phyloP scores from a whole-genome alignment of 2,113 vertebrate genomes.

The Mohoua ochrocephala region DNA sequence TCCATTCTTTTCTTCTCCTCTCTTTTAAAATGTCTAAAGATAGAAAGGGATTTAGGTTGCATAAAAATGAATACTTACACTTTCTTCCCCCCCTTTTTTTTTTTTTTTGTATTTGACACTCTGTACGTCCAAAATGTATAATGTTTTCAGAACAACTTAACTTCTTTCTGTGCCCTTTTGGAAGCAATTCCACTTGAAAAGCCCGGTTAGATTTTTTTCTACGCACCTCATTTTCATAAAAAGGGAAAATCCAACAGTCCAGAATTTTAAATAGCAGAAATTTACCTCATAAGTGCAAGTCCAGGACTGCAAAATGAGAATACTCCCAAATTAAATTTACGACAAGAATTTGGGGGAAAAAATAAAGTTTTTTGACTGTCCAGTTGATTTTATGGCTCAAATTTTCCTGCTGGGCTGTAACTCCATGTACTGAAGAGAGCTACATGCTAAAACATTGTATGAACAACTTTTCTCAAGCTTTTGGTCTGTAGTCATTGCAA shows the following conservation, averaged over 20 bases:
- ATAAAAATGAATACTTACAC: not conserved
- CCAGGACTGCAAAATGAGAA: not conserved
- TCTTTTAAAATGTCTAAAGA: not conserved
- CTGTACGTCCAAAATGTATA: not conserved
- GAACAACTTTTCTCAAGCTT: not conserved
- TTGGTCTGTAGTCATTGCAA: not conserved
- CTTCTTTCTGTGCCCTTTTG: not conserved
- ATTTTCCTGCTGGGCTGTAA: not conserved
- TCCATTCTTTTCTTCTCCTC: not conserved
- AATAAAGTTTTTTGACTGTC: not conserved
- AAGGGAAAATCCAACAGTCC: not conserved
- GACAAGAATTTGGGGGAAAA: rapidly evolving
- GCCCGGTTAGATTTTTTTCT: not conserved
- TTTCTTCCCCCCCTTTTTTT: not conserved
- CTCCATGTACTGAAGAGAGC: not conserved
- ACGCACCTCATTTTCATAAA: not conserved
- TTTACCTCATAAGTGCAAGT: not conserved
- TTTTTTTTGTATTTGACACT: not conserved
- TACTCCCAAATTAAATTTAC: not conserved
- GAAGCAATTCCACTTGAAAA: not conserved
- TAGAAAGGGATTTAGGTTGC: not conserved
- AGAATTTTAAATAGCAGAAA: not conserved
- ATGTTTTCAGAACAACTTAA: not conserved
- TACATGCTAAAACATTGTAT: not conserved
- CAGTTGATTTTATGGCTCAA: not conserved